Conservation (phyloP, 2,113 vertebrate genomes). For the Paedocypris sp. region DNA sequence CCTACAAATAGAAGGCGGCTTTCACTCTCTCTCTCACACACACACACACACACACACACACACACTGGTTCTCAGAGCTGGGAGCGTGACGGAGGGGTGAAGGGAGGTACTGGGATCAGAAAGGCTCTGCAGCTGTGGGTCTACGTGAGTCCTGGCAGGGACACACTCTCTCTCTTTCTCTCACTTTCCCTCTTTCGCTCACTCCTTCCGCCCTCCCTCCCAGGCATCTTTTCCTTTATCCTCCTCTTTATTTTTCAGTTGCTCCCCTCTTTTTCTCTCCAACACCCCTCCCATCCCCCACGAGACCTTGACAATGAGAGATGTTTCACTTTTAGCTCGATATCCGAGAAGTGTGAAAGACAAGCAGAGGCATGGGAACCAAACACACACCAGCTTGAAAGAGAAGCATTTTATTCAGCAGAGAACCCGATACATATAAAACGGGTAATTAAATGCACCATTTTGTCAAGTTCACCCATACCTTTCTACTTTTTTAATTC, state of each 20-base stretch:
- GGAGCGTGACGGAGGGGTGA: conserved; percentile 12
- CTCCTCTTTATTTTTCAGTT: not conserved
- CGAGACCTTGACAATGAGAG: conserved; percentile 27
- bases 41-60: not conserved
- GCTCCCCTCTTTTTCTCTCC: not conserved
- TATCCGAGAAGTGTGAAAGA: conserved; percentile 18
- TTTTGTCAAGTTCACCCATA: not conserved
- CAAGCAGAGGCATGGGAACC: conserved; percentile 2
- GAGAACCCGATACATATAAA: not conserved
- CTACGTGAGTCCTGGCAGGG: conserved; percentile 37
- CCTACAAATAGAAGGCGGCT: conserved; percentile 6
- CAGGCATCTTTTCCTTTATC: conserved; percentile 15
- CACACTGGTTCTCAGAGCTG: not conserved
- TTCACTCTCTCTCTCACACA: not conserved
- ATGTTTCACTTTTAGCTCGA: conserved; percentile 25
- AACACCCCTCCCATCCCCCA: not conserved
- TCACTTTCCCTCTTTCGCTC: conserved; percentile 2
- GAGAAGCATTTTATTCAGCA: not conserved
- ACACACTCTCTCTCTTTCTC: conserved; percentile 19
- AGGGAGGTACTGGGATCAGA: conserved; percentile 26
- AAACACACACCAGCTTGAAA: not conserved
- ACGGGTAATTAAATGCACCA: not conserved
- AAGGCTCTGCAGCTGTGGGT: conserved; percentile 35
- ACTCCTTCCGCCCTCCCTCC: not conserved
- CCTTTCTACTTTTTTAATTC: no score